Percentiles rank a stretch among this genome's conserved stretches.
Evolutionary conservation across 2,113 vertebrate genomes (phyloP).

Genomic region (Osmerus eperlanus): DNA sequence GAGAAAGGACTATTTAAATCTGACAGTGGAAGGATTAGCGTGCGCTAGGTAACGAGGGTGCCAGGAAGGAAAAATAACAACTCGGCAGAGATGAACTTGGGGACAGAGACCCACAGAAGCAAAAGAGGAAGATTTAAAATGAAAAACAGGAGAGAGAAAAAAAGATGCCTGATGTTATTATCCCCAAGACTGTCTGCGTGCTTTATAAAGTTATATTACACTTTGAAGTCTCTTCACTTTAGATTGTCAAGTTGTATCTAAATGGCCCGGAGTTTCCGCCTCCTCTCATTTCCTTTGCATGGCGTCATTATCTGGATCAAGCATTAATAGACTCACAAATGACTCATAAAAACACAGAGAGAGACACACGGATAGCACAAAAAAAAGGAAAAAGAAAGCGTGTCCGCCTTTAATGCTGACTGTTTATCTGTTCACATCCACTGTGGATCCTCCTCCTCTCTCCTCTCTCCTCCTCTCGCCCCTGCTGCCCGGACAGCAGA

Average conservation of each 20-base stretch:
- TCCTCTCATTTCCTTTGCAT: conserved; percentile 42
- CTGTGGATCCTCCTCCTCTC: conserved; percentile 7
- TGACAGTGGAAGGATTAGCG: conserved; percentile 72
- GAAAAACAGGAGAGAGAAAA: conserved; percentile 8
- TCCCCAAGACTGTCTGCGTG: conserved; percentile 39
- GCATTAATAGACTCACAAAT: conserved; percentile 36
- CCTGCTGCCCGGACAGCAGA: conserved; percentile 39
- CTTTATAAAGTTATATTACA: conserved; percentile 37
- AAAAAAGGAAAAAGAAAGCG: conserved; percentile 25
- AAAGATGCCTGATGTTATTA: conserved; percentile 41
- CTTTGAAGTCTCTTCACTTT: conserved; percentile 57
- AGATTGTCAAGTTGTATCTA: conserved; percentile 47
- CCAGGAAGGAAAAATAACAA: conserved; percentile 64
- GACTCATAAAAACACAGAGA: conserved; percentile 33
- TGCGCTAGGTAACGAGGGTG: conserved; percentile 62
- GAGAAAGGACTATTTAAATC: conserved; percentile 71
- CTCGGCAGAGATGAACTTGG: conserved; percentile 66
- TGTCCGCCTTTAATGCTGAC: conserved; percentile 40
- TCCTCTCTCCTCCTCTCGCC: background rate
- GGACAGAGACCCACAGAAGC: conserved; percentile 49
- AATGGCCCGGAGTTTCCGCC: conserved; percentile 51
- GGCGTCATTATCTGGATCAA: conserved; percentile 22
- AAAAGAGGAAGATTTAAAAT: conserved; percentile 41
- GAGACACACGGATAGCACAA: background rate
- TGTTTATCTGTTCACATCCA: conserved; percentile 38